Conservation (phyloP, 2,113 vertebrate species). For the Nerophis lumbriciformis region DNA sequence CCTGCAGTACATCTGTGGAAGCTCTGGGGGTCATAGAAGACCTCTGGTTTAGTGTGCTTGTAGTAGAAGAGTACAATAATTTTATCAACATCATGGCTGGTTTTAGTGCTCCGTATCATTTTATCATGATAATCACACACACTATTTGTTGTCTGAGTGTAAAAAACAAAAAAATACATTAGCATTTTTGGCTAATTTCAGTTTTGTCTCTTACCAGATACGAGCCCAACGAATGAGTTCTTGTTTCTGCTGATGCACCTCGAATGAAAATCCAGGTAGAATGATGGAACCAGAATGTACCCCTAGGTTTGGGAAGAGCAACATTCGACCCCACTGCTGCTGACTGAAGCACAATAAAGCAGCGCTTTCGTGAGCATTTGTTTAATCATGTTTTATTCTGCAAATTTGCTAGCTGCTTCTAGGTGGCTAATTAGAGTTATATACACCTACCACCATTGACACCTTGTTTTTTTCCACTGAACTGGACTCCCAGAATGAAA, state of each 20-base stretch:
- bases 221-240: conserved; percentile 71
- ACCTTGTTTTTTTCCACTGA: conserved; percentile 47
- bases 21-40: no score
- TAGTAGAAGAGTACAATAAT: no score
- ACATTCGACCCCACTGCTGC: conserved; percentile 19
- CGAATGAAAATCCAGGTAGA: conserved; percentile 2
- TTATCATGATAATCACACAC: background rate
- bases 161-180: no score
- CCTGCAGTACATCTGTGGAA: no score
- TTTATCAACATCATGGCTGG: background rate
- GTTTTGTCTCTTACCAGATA: conserved; percentile 57
- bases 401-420: conserved; percentile 1
- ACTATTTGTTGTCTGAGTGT: no score
- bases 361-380: background rate
- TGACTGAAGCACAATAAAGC: conserved; percentile 17
- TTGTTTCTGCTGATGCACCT: conserved; percentile 3
- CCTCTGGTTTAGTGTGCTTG: no score
- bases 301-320: conserved; percentile 19
- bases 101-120: background rate
- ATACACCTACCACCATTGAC: conserved; percentile 40
- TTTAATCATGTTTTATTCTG: conserved; percentile 27
- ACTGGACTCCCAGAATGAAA: conserved; percentile 1
- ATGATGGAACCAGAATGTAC: conserved; percentile 14
- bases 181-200: background rate
- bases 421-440: conserved; percentile 27